A percentile compares a stretch with the other conserved stretches of the same genome.
Conservation (phyloP, 2,888 invertebrate genomes). For the Melipona bicolor region DNA sequence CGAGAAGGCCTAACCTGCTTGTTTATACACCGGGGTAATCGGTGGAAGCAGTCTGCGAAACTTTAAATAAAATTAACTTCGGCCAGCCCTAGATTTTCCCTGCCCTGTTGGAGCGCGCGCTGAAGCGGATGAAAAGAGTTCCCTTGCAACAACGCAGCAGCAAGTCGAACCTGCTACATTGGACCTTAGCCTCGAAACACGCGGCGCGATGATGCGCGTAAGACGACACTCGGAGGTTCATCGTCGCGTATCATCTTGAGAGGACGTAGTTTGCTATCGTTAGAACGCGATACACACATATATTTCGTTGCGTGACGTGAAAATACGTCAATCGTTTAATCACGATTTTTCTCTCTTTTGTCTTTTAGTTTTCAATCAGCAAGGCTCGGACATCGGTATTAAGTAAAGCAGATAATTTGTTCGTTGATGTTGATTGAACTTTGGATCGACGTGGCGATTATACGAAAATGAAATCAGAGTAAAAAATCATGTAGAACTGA, state of each 20-base stretch:
- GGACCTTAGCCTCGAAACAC: neutral
- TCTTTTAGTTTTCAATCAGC: too few relatives aligned
- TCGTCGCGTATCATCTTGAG: neutral
- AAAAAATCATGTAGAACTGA: too few relatives aligned
- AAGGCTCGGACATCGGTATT: too few relatives aligned
- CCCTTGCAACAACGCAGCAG: neutral
- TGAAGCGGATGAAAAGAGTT: neutral
- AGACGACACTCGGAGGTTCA: neutral
- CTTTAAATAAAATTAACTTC: neutral
- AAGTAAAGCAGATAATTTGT: too few relatives aligned
- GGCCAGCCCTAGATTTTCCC: neutral
- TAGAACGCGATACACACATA: neutral
- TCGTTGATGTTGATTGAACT: neutral
- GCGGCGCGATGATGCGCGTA: neutral
- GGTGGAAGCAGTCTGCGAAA: conserved; percentile 2
- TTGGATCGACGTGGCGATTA: too few relatives aligned
- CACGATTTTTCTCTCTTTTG: neutral
- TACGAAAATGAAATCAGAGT: too few relatives aligned
- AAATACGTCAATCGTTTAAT: neutral
- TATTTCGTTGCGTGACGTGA: neutral
- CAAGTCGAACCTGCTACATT: neutral
- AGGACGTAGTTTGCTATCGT: neutral
- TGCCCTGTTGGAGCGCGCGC: neutral
- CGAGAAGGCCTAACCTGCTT: neutral
- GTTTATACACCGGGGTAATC: neutral